phyloP scores from a whole-genome alignment of 2,797 vertebrate species.

The Rhinogobio ventralis region DNA sequence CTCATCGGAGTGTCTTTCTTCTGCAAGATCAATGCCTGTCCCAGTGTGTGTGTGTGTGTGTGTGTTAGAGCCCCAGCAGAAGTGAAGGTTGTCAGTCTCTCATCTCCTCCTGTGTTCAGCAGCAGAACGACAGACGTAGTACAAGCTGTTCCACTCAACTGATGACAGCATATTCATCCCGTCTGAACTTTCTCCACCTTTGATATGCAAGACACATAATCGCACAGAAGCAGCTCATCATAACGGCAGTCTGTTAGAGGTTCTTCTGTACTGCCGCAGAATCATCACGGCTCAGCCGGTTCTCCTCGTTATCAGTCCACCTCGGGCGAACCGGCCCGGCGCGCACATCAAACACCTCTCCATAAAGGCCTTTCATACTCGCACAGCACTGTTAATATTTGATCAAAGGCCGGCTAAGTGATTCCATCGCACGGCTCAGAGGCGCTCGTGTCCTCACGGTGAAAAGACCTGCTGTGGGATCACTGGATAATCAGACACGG shows the following conservation, averaged over 20 bases:
- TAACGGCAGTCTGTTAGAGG: neutral
- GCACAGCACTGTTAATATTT: slow-evolving; percentile 53
- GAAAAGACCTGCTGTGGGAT: too few relatives aligned
- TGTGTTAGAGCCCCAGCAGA: too few relatives aligned
- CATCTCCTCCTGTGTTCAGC: too few relatives aligned
- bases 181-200: neutral
- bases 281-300: neutral
- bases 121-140: too few relatives aligned
- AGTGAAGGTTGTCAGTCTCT: too few relatives aligned
- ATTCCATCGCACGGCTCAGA: slow-evolving; percentile 11
- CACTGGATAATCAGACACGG: too few relatives aligned
- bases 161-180: too few relatives aligned
- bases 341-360: slow-evolving; percentile 47
- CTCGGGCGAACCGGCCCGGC: slow-evolving; percentile 24
- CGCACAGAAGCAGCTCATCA: slow-evolving; percentile 37
- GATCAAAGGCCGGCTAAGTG: slow-evolving; percentile 56
- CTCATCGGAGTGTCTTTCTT: too few relatives aligned
- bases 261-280: neutral
- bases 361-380: slow-evolving; percentile 21
- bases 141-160: too few relatives aligned
- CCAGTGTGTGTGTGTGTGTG: too few relatives aligned
- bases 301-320: slow-evolving; percentile 65
- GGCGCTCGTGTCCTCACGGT: neutral
- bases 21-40: too few relatives aligned
- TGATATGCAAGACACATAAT: neutral